A percentile compares a stretch with the other conserved stretches of the same genome.
phyloP scores from a whole-genome alignment of 2,113 vertebrate species.

The Sarotherodon lohbergeri region DNA sequence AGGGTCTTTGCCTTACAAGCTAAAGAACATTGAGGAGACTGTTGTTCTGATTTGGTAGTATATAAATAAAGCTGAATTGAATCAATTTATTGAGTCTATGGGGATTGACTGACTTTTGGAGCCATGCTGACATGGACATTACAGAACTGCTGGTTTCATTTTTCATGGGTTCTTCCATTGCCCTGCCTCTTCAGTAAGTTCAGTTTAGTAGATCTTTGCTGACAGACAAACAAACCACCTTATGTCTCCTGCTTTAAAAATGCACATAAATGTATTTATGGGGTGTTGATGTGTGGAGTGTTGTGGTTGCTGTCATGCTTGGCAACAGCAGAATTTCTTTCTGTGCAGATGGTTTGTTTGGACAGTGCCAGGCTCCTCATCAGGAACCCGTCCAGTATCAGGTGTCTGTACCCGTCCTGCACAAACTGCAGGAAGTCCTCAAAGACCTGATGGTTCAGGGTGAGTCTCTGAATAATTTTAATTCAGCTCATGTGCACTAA shows the following conservation, averaged over 20 bases:
- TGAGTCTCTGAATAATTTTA: slow-evolving; percentile 37
- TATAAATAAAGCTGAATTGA: neutral
- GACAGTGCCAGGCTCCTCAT: slow-evolving; percentile 79
- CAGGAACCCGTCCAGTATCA: slow-evolving; percentile 80
- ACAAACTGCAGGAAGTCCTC: slow-evolving; percentile 84
- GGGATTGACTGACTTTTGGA: neutral
- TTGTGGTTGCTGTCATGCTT: neutral
- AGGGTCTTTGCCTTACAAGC: neutral
- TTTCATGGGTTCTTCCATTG: neutral
- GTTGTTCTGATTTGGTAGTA: neutral
- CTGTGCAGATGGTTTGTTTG: slow-evolving; percentile 88
- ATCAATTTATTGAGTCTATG: neutral
- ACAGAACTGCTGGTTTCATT: neutral
- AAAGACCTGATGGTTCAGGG: slow-evolving; percentile 90
- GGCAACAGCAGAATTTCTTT: neutral
- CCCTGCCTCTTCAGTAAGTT: neutral
- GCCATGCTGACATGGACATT: neutral
- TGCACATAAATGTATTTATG: neutral
- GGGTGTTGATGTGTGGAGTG: neutral
- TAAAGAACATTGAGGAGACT: neutral
- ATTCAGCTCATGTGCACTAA: neutral
- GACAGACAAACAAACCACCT: neutral
- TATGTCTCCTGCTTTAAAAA: neutral
- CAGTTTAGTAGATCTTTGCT: neutral
- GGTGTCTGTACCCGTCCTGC: slow-evolving; percentile 82